Conservation (phyloP, 1,140 invertebrate species). For the Bombus waltoni region DNA sequence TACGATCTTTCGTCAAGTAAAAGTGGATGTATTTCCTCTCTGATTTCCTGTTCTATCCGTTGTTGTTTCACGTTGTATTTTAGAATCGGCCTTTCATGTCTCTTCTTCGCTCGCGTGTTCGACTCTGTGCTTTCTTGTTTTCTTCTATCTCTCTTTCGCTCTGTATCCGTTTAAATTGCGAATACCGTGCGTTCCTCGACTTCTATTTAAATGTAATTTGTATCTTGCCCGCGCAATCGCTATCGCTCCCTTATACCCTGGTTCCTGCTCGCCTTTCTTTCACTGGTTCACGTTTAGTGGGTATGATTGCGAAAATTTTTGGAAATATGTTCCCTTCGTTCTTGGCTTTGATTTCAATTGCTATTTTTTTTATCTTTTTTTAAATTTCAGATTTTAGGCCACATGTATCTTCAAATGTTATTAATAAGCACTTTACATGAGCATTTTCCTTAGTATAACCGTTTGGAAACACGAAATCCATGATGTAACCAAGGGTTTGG, state of each 20-base stretch:
- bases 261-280: constrained; percentile 36
- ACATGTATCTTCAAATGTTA: too few species aligned
- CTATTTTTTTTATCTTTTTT: background rate
- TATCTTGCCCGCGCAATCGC: constrained; percentile 63
- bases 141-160: constrained; percentile 4
- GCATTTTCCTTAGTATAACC: background rate
- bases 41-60: background rate
- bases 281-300: background rate
- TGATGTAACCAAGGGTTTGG: constrained; percentile 33
- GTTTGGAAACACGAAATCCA: constrained; percentile 42
- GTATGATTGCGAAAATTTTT: background rate
- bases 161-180: constrained; percentile 74
- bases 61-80: constrained; percentile 27
- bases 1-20: background rate
- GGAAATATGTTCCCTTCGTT: background rate
- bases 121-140: constrained; percentile 10
- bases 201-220: constrained; percentile 81
- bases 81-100: constrained; percentile 32
- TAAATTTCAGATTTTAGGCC: background rate
- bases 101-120: constrained; percentile 23
- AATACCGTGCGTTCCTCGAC: constrained; percentile 75
- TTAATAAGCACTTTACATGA: too few species aligned
- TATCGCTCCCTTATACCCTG: background rate
- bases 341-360: background rate
- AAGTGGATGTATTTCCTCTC: background rate